phyloP scores from a whole-genome alignment of 2,888 invertebrate species.

The Sphinx pinastri region DNA sequence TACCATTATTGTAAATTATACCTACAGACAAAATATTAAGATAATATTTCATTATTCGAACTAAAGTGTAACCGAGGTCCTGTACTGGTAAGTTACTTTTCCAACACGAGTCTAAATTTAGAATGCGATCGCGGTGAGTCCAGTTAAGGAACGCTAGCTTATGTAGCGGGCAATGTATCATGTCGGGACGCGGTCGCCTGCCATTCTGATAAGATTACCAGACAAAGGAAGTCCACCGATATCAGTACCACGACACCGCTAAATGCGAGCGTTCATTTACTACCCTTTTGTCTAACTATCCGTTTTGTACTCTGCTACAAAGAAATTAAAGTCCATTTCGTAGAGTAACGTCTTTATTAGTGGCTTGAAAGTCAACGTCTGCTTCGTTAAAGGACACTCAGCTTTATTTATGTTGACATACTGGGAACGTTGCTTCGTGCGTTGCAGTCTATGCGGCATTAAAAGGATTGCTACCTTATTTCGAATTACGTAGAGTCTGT shows the following conservation, averaged over 20 bases:
- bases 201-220: slow-evolving; percentile 80
- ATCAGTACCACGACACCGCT: slow-evolving; percentile 79
- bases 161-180: slow-evolving; percentile 73
- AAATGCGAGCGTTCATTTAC: slow-evolving; percentile 80
- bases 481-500: slow-evolving; percentile 57
- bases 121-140: slow-evolving; percentile 33
- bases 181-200: slow-evolving; percentile 74
- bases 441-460: slow-evolving; percentile 5
- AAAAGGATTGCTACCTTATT: slow-evolving; percentile 18
- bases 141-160: slow-evolving; percentile 55
- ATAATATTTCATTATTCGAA: too few relatives aligned
- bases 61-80: too few relatives aligned
- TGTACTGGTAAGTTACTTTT: too few relatives aligned
- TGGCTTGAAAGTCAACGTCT: slow-evolving; percentile 76
- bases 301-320: slow-evolving; percentile 32
- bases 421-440: slow-evolving; percentile 72
- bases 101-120: slow-evolving; percentile 7
- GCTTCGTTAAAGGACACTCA: slow-evolving; percentile 83
- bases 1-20: too few relatives aligned
- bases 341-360: slow-evolving; percentile 63
- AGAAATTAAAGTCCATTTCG: slow-evolving; percentile 61
- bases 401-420: slow-evolving; percentile 83
- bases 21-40: too few relatives aligned
- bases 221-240: slow-evolving; percentile 83
- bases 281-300: slow-evolving; percentile 49